Evolutionary conservation across 2,888 invertebrate species (phyloP).

Genomic region (Stenichneumon culpator): DNA sequence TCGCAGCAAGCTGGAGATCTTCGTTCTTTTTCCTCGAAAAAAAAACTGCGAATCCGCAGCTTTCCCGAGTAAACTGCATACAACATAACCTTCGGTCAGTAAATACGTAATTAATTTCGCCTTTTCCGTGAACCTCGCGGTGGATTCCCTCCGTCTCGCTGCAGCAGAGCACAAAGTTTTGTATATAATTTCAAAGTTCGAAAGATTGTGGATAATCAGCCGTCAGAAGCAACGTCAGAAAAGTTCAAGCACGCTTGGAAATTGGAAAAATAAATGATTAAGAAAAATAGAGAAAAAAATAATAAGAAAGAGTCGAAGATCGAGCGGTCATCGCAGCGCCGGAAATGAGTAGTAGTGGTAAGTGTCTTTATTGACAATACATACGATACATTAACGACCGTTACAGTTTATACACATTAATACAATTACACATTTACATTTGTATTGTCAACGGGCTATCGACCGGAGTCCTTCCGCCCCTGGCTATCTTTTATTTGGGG

Average conservation of each 20-base stretch:
- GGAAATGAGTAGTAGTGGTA: too few relatives aligned
- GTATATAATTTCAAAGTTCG: slow-evolving; percentile 18
- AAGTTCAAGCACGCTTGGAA: slow-evolving; percentile 12
- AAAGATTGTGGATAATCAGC: slow-evolving; percentile 18
- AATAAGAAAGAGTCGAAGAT: not conserved
- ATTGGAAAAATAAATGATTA: not conserved
- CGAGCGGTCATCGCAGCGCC: not conserved
- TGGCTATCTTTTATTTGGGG: too few relatives aligned
- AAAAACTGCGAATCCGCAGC: slow-evolving; percentile 3
- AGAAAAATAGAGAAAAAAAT: not conserved
- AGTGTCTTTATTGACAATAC: too few relatives aligned
- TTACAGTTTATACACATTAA: too few relatives aligned
- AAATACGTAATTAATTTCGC: slow-evolving; percentile 42
- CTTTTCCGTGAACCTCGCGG: slow-evolving; percentile 11
- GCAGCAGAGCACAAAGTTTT: slow-evolving; percentile 1
- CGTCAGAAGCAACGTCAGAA: slow-evolving; percentile 10
- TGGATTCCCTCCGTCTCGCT: not conserved
- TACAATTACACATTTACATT: too few relatives aligned
- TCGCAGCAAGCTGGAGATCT: not conserved
- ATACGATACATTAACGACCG: too few relatives aligned
- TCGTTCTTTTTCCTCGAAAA: slow-evolving; percentile 2
- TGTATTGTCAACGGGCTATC: too few relatives aligned
- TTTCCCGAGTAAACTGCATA: slow-evolving; percentile 8
- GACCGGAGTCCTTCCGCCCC: too few relatives aligned
- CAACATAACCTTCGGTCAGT: not conserved